A percentile compares a stretch with the other conserved stretches of the same genome.
Conservation (phyloP, 2,888 invertebrate genomes). For the Cantharis rustica region DNA sequence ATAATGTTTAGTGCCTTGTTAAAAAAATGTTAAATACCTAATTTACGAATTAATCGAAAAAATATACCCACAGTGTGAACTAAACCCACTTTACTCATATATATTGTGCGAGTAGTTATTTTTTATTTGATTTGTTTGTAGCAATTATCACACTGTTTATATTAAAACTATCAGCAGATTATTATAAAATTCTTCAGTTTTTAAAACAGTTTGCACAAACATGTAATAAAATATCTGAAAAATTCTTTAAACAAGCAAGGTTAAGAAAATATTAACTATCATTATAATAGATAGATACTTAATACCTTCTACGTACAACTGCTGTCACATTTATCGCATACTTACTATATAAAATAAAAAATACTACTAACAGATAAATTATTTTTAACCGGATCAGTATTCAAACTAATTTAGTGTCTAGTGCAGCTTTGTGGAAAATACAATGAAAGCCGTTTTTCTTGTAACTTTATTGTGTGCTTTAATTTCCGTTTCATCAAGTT, state of each 20-base stretch:
- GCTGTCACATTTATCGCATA: background rate
- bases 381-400: background rate
- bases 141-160: background rate
- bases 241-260: background rate
- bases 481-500: slow-evolving; percentile 27
- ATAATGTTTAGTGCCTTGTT: no score
- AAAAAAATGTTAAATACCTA: no score
- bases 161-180: background rate
- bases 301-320: background rate
- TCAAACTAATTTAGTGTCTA: background rate
- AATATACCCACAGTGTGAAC: background rate
- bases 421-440: background rate
- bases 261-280: background rate
- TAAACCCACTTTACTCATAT: background rate
- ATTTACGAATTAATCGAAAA: background rate
- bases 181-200: background rate
- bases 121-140: background rate
- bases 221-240: background rate
- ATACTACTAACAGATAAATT: background rate
- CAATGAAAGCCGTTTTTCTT: background rate
- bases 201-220: background rate
- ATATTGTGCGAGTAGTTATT: background rate
- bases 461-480: background rate
- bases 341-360: background rate
- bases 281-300: background rate